Percentiles rank a stretch among this genome's conserved stretches.
These are phyloP conservation scores for Spilosoma lubricipeda DNA, from an alignment of 2,888 invertebrate genomes.

Conservation along the genomic window DNA sequence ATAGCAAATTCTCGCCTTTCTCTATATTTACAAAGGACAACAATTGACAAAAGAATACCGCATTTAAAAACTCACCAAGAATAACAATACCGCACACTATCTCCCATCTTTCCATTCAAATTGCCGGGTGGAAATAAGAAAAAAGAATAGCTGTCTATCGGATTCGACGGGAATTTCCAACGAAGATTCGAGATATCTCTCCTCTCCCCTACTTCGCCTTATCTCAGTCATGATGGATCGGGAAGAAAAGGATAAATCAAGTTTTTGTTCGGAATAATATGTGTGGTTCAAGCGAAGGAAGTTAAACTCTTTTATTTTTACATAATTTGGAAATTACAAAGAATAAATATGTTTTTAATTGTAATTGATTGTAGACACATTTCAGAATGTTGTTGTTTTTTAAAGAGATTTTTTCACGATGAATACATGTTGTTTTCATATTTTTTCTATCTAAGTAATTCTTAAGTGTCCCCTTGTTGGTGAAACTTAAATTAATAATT, in stretches of 20 bases:
- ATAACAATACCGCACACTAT: constrained; percentile 49
- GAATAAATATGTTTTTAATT: not conserved
- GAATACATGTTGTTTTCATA: no score
- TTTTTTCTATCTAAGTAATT: no score
- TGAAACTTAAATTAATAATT: no score
- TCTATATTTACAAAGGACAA: not conserved
- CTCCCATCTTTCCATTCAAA: constrained; percentile 53
- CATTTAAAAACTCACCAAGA: constrained; percentile 34
- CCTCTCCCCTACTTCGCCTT: constrained; percentile 53
- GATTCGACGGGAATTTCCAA: constrained; percentile 52
- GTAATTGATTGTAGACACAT: not conserved
- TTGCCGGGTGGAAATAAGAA: constrained; percentile 48
- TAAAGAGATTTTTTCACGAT: no score
- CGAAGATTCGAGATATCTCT: constrained; percentile 56
- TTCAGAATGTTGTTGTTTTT: not conserved
- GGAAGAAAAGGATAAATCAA: constrained; percentile 74
- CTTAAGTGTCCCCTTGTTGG: no score
- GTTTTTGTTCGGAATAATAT: constrained; percentile 63
- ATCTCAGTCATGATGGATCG: constrained; percentile 77
- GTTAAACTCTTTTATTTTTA: constrained; percentile 18
- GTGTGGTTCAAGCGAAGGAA: constrained; percentile 50
- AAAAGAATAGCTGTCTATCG: constrained; percentile 53
- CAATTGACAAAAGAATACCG: constrained; percentile 2
- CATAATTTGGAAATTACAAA: constrained; percentile 2
- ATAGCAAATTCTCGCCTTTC: not conserved